Conservation (phyloP, 2,113 vertebrate genomes). For the Abramis brama region DNA sequence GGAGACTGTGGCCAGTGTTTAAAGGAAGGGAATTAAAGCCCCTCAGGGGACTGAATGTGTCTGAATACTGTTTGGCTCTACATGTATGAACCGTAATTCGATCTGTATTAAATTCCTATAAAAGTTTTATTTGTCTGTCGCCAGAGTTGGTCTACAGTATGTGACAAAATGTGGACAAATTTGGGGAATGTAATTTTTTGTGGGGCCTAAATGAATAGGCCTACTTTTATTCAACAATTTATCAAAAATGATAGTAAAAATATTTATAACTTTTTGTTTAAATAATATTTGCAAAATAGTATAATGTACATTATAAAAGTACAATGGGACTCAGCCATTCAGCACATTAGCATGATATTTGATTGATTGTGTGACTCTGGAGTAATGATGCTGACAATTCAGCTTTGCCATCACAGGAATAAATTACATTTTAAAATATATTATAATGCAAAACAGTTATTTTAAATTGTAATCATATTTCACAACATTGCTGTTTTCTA, state of each 20-base stretch:
- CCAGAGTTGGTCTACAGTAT: background rate
- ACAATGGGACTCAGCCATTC: background rate
- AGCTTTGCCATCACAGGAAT: background rate
- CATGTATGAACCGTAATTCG: constrained; percentile 4
- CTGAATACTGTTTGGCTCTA: background rate
- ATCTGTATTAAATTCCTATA: constrained; percentile 27
- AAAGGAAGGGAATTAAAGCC: constrained; percentile 37
- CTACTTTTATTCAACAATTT: too few species aligned
- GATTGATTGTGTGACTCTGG: background rate
- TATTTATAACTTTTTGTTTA: too few species aligned
- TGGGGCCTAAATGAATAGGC: too few species aligned
- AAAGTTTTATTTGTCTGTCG: constrained; percentile 18
- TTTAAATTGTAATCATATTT: background rate
- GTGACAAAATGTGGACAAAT: background rate
- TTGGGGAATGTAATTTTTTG: too few species aligned
- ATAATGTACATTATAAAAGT: background rate
- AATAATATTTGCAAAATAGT: background rate
- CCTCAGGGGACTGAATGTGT: constrained; percentile 18
- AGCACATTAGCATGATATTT: background rate
- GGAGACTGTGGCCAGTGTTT: constrained; percentile 52
- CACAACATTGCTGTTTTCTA: background rate
- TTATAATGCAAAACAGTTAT: background rate
- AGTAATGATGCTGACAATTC: background rate
- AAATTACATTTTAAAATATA: too few species aligned
- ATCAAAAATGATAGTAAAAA: too few species aligned